Evolutionary conservation across 2,888 invertebrate species (phyloP).

Genomic region (Gryllus longicercus): DNA sequence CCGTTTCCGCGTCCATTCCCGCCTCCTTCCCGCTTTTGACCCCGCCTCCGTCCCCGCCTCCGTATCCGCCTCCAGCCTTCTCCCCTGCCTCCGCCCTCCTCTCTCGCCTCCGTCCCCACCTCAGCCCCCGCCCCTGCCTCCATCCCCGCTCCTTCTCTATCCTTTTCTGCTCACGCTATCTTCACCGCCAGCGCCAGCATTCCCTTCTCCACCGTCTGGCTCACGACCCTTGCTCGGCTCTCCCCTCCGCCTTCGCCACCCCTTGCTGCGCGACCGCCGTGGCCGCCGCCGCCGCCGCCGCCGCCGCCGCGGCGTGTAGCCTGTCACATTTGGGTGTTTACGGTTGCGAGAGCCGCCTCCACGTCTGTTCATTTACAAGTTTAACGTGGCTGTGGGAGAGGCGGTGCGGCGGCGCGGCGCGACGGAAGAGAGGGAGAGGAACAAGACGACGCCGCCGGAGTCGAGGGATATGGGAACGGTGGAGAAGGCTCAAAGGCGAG

Average conservation of each 20-base stretch:
- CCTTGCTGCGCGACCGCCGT: not conserved
- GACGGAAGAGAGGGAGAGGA: not conserved
- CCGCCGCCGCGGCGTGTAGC: not conserved
- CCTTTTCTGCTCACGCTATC: not conserved
- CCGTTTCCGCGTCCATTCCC: too few species aligned
- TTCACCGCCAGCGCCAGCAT: too few species aligned
- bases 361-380: conserved; percentile 4
- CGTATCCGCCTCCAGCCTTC: too few species aligned
- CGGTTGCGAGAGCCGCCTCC: not conserved
- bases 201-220: not conserved
- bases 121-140: not conserved
- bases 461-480: too few species aligned
- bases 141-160: not conserved
- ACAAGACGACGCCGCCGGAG: too few species aligned
- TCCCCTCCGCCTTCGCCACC: not conserved
- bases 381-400: not conserved
- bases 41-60: too few species aligned
- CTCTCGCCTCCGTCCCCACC: too few species aligned
- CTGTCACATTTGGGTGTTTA: conserved; percentile 10
- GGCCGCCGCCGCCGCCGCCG: not conserved
- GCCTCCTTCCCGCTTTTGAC: too few species aligned
- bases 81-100: too few species aligned
- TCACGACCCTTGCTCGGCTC: not conserved
- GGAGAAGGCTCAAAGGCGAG: too few species aligned
- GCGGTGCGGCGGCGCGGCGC: not conserved